Evolutionary conservation across 2,113 vertebrate genomes (phyloP).

Genomic region (Forbesichthys agassizii): DNA sequence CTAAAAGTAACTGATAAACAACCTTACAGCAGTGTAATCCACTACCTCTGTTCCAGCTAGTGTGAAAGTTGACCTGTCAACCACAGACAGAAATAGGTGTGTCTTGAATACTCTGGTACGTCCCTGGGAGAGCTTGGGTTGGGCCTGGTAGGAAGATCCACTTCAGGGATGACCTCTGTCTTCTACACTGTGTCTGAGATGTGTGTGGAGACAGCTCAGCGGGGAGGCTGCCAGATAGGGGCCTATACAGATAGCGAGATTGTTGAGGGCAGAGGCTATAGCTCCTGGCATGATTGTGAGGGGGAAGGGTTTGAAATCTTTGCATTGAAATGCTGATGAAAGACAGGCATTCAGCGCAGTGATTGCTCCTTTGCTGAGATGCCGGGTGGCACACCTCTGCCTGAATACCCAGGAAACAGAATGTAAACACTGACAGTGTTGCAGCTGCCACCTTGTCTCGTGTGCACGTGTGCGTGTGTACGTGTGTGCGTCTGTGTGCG

Average conservation of each 20-base stretch:
- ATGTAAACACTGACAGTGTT: constrained; percentile 22
- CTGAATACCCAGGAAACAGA: constrained; percentile 47
- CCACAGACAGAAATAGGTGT: too few species aligned
- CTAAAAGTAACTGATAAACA: too few species aligned
- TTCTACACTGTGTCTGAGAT: constrained; percentile 28
- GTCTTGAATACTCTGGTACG: too few species aligned
- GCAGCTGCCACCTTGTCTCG: constrained; percentile 49
- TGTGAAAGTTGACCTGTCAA: too few species aligned
- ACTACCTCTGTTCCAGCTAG: too few species aligned
- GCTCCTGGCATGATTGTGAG: constrained; percentile 39
- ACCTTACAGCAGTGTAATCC: too few species aligned
- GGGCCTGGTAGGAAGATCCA: constrained; percentile 30
- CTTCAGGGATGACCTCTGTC: constrained; percentile 57
- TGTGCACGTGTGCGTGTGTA: background rate
- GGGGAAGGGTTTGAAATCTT: constrained; percentile 25
- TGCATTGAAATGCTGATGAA: constrained; percentile 64
- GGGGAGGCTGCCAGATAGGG: constrained; percentile 44
- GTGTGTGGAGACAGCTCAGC: constrained; percentile 21
- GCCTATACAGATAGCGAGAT: constrained; percentile 12
- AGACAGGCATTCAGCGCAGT: constrained; percentile 43
- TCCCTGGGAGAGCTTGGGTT: too few species aligned
- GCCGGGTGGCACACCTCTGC: constrained; percentile 41
- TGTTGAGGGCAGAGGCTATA: constrained; percentile 27
- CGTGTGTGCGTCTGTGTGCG: background rate
- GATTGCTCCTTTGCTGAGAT: constrained; percentile 51